Evolutionary conservation across 2,888 invertebrate genomes (phyloP), one percentile per base, ranked within the genome.

Genomic region (Diplolepis rosae): DNA sequence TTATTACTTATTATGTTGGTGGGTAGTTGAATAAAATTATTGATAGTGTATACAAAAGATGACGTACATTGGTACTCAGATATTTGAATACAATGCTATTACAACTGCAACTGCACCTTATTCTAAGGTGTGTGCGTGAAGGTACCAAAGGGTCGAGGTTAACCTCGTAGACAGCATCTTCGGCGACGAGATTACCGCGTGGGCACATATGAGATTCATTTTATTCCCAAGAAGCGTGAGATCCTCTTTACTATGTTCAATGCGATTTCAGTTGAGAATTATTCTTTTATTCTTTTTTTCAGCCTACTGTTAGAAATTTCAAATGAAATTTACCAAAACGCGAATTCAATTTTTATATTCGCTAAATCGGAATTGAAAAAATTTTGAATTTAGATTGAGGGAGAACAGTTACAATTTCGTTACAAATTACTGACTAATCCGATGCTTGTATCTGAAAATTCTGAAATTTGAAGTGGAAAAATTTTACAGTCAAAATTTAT

Each of bases 51-150:
- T n/a, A 61, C 39, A 61, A 39, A 35, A 61, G 61, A 61, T 61
- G 3, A 6, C 35, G 35, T 56, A 35, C 11, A 35, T 73, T 77
- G 80, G 76, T 79, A 78, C 76, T 70, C 77, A 76, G 79, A 77
- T 77, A 81, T 82, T 82, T 79, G 81, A 82, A 82, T 82, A 80
- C 79, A 82, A 82, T 82, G 77, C 73, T 51, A 22, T 61, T 68
- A 70, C 73, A 77, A 78, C 74, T 69, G 68, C 69, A 71, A 76
- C 77, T 66, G 68, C 65, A 66, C 69, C 72, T 69, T 72, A 67
- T 68, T 72, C 45, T 65, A 27, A 27, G 28, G 24, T 52, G 30
- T 45, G 18, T n/a, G 68, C 32, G 35, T 39, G 66, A 65, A 66
- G 65, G 50, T 15, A 30, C 30, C 66, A 74, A 56, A 77, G 78